These are phyloP conservation scores for Chaitophorus viminalis DNA, from an alignment of 2,888 invertebrate species.

Conservation along the genomic window DNA sequence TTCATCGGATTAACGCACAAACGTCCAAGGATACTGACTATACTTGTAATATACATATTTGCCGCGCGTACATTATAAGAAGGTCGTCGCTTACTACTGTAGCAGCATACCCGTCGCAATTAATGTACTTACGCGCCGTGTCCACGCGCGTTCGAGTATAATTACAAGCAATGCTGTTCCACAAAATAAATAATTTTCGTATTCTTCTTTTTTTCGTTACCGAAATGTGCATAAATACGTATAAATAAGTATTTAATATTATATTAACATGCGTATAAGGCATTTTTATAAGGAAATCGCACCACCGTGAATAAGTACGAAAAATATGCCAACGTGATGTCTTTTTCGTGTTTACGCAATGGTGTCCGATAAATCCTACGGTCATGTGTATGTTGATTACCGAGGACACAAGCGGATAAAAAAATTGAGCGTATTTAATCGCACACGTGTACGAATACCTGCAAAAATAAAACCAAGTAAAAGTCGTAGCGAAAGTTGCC, in stretches of 20 bases:
- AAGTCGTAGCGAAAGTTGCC: conserved; percentile 19
- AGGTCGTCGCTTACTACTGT: neutral
- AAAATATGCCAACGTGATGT: neutral
- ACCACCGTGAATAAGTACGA: neutral
- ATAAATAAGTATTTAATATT: neutral
- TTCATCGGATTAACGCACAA: neutral
- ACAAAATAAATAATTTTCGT: neutral
- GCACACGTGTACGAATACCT: no score
- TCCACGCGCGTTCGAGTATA: neutral
- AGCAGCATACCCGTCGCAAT: neutral
- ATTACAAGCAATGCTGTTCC: neutral
- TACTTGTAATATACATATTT: neutral
- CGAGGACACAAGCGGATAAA: no score
- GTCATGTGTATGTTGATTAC: no score
- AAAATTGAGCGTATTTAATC: no score
- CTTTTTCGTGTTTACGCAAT: neutral
- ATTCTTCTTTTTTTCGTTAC: neutral
- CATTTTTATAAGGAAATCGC: no score
- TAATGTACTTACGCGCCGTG: conserved; percentile 15
- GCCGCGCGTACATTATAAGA: neutral
- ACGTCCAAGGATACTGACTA: conserved; percentile 23
- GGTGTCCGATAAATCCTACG: neutral
- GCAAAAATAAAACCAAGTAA: neutral
- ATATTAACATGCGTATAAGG: neutral
- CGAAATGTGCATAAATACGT: neutral